Evolutionary conservation across 2,888 invertebrate genomes (phyloP).

Genomic region (Orthonychiurus folsomi): DNA sequence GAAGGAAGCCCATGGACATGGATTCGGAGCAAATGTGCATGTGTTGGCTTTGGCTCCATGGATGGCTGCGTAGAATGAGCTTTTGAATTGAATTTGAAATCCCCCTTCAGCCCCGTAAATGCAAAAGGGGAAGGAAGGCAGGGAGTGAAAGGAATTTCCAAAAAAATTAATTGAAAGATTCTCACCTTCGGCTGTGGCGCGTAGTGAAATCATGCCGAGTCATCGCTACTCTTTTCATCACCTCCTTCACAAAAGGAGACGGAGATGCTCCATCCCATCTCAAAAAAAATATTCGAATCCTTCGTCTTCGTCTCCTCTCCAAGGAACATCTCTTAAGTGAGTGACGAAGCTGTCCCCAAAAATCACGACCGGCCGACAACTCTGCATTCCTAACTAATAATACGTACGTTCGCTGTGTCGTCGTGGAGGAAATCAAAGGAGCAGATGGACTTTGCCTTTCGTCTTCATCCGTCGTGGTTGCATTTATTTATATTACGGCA

Average conservation of each 20-base stretch:
- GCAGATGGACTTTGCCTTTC: not conserved
- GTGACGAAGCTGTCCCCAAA: slow-evolving; percentile 12
- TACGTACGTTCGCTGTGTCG: not conserved
- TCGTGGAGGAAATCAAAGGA: not conserved
- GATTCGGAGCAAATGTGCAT: too few relatives aligned
- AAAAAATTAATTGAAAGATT: slow-evolving; percentile 19
- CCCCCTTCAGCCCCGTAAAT: too few relatives aligned
- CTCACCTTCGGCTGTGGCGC: slow-evolving; percentile 12
- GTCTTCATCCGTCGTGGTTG: too few relatives aligned
- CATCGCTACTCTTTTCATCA: slow-evolving; percentile 11
- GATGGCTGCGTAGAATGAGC: too few relatives aligned
- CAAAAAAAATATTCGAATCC: not conserved
- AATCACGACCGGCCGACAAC: slow-evolving; percentile 9
- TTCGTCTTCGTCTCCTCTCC: too few relatives aligned
- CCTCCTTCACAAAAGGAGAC: slow-evolving; percentile 2
- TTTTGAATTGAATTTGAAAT: not conserved
- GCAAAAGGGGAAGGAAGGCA: not conserved
- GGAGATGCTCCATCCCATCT: not conserved
- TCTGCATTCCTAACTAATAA: slow-evolving; percentile 11
- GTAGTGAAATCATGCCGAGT: slow-evolving; percentile 14
- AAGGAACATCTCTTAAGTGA: not conserved
- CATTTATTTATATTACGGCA: too few relatives aligned
- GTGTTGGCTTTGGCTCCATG: too few relatives aligned
- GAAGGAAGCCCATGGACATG: too few relatives aligned
- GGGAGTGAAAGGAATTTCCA: slow-evolving; percentile 13